phyloP scores from a whole-genome alignment of 2,797 vertebrate species.

The Acanthurus tractus region DNA sequence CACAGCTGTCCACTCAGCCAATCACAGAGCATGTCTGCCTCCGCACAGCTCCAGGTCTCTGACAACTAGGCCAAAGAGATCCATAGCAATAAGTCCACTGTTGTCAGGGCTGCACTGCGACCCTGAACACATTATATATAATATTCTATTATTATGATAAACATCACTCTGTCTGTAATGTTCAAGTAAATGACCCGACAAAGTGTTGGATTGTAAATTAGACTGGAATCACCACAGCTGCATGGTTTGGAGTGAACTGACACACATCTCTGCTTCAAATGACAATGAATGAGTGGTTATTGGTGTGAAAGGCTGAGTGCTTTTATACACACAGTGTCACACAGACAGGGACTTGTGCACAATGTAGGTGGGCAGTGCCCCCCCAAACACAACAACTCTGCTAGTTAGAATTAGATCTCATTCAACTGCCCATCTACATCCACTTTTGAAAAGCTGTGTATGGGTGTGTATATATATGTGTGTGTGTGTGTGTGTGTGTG shows the following conservation, averaged over 20 bases:
- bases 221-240: slow-evolving; percentile 11
- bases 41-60: slow-evolving; percentile 36
- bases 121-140: neutral
- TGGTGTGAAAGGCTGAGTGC: slow-evolving; percentile 3
- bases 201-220: neutral
- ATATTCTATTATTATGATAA: neutral
- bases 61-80: neutral
- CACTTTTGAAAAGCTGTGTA: neutral
- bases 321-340: slow-evolving; percentile 3
- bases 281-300: neutral
- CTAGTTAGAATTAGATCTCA: neutral
- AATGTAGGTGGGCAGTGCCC: slow-evolving; percentile 35
- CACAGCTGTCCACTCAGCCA: slow-evolving; percentile 42
- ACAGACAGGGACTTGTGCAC: neutral
- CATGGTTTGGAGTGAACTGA: slow-evolving; percentile 30
- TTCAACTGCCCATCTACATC: slow-evolving; percentile 26
- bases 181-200: neutral
- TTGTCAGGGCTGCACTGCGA: slow-evolving; percentile 1
- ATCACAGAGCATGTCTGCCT: slow-evolving; percentile 73
- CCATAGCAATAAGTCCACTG: neutral
- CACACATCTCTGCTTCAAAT: neutral
- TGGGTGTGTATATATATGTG: neutral
- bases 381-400: neutral
- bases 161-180: neutral
- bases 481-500: neutral